phyloP scores from a whole-genome alignment of 1,140 invertebrate species.

The Parapsyche elsis region DNA sequence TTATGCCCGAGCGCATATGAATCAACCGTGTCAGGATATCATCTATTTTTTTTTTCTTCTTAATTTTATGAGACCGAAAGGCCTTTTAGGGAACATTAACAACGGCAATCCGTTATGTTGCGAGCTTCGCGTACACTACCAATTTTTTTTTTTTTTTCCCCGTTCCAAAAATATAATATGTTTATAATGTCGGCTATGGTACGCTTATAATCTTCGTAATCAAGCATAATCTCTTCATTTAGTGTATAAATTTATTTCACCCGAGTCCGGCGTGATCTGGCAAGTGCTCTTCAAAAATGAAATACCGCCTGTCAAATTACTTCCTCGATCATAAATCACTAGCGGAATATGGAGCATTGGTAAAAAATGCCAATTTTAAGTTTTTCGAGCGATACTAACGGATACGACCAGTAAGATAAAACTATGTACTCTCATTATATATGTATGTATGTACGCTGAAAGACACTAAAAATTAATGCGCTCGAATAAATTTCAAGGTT shows the following conservation, averaged over 20 bases:
- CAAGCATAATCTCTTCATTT: slow-evolving; percentile 27
- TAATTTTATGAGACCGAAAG: background rate
- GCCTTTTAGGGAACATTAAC: slow-evolving; percentile 38
- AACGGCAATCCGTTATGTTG: slow-evolving; percentile 30
- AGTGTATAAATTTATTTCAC: background rate
- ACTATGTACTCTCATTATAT: too few relatives aligned
- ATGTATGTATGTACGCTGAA: background rate
- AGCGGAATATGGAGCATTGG: background rate
- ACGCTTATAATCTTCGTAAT: slow-evolving; percentile 11
- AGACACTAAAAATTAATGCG: background rate
- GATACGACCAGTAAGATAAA: too few relatives aligned
- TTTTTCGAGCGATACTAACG: too few relatives aligned
- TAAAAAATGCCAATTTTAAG: background rate
- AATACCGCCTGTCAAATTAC: background rate
- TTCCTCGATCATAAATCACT: background rate
- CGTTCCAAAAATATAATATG: background rate
- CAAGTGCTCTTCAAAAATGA: slow-evolving; percentile 1
- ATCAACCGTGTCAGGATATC: slow-evolving; percentile 37
- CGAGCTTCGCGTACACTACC: too few relatives aligned
- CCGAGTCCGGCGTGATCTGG: background rate
- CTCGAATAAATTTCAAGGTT: background rate
- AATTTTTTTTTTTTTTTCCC: too few relatives aligned
- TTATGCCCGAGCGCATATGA: slow-evolving; percentile 30
- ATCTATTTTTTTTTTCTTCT: slow-evolving; percentile 24
- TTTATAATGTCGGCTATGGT: slow-evolving; percentile 13